Evolutionary conservation across 2,797 vertebrate genomes (phyloP).

Genomic region (Paedocypris micromegethes): DNA sequence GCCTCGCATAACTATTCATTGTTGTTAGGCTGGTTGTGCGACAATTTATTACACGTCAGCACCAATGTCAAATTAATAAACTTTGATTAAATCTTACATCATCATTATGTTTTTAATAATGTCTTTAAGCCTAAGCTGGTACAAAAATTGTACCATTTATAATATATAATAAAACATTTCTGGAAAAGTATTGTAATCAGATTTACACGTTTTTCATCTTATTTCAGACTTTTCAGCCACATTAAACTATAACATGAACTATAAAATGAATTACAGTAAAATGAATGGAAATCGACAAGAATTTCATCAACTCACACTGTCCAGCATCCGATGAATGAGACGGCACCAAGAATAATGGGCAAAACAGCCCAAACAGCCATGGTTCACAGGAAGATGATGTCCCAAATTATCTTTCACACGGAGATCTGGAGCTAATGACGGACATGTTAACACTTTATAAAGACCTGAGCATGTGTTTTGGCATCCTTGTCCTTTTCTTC

Average conservation of each 20-base stretch:
- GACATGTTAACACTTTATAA: slow-evolving; percentile 8
- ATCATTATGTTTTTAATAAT: too few species aligned
- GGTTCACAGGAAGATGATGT: slow-evolving; percentile 39
- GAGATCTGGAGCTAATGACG: slow-evolving; percentile 3
- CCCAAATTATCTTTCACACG: not conserved
- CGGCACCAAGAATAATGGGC: slow-evolving; percentile 62
- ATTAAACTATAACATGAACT: not conserved
- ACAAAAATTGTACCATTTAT: too few species aligned
- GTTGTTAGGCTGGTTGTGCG: slow-evolving; percentile 7
- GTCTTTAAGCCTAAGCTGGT: too few species aligned
- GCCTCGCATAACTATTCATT: not conserved
- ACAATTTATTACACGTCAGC: slow-evolving; percentile 2
- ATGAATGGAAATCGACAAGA: slow-evolving; percentile 1
- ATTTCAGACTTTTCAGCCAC: too few species aligned
- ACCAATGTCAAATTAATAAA: not conserved
- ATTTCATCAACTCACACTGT: slow-evolving; percentile 65
- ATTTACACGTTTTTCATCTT: too few species aligned
- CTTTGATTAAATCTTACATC: not conserved
- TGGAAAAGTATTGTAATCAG: too few species aligned
- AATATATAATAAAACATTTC: too few species aligned
- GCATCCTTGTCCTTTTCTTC: not conserved
- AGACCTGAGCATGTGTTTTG: not conserved
- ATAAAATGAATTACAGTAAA: not conserved
- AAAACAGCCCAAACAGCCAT: slow-evolving; percentile 69
- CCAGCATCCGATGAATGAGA: slow-evolving; percentile 73